Evolutionary conservation across 2,113 vertebrate species (phyloP).

Genomic region (Apodemus speciosus): DNA sequence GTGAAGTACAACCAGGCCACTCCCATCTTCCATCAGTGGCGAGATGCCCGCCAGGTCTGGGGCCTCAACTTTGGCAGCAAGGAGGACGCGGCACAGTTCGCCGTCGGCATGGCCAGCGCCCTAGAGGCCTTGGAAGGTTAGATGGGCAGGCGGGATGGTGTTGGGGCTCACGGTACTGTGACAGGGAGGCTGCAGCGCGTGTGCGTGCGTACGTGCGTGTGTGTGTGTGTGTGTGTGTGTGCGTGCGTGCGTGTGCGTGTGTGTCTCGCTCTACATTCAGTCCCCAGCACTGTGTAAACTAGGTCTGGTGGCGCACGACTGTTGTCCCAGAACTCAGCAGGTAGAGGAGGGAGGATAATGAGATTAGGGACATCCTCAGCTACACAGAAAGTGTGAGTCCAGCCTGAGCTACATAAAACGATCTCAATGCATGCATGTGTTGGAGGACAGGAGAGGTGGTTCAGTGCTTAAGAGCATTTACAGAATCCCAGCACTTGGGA

Average conservation of each 20-base stretch:
- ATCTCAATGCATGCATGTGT: neutral
- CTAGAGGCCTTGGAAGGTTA: constrained; percentile 81
- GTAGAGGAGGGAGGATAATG: neutral
- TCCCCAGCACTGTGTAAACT: too few species aligned
- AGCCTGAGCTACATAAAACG: neutral
- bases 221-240: too few species aligned
- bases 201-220: accelerated
- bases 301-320: neutral
- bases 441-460: neutral
- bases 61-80: constrained; percentile 95
- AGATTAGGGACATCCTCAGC: neutral
- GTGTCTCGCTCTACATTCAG: accelerated
- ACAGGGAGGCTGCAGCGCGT: neutral
- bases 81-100: constrained; percentile 91
- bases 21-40: constrained; percentile 95
- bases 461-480: neutral
- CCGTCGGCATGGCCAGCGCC: constrained; percentile 83
- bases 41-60: constrained; percentile 94
- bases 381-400: neutral
- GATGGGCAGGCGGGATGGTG: neutral
- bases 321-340: neutral
- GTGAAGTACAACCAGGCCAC: constrained; percentile 96
- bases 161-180: neutral
- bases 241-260: too few species aligned
- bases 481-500: neutral